Conservation (phyloP, 2,888 invertebrate genomes). For the Lepidocyrtinus sp. region DNA sequence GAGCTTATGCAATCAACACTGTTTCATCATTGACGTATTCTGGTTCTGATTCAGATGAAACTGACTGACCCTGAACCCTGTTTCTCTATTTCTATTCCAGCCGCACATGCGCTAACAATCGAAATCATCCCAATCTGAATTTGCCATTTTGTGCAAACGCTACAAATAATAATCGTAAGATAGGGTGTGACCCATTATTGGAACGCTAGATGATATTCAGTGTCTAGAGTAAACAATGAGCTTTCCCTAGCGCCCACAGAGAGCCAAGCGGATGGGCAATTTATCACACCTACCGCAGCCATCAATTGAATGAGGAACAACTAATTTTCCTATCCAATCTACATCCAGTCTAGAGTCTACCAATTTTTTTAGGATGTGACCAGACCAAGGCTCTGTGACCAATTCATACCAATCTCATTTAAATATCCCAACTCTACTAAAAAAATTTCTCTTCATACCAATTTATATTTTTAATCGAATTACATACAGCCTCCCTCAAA, state of each 20-base stretch:
- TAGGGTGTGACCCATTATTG: background rate
- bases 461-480: background rate
- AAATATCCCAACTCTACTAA: background rate
- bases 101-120: background rate
- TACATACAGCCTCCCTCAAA: no score
- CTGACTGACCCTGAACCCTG: background rate
- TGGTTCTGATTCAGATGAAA: no score
- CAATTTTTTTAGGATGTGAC: background rate
- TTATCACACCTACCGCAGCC: background rate
- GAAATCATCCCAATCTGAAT: no score
- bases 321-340: background rate
- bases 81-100: background rate
- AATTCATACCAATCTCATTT: background rate
- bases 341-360: background rate
- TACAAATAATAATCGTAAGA: no score
- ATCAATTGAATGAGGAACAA: no score
- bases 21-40: no score
- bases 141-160: no score
- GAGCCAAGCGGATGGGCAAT: background rate
- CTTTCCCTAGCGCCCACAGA: background rate
- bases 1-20: no score
- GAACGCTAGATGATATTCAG: background rate
- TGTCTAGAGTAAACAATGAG: background rate
- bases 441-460: no score
- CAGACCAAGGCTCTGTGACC: background rate